A percentile compares a stretch with the other conserved stretches of the same genome.
Conservation (phyloP, 2,113 vertebrate genomes). For the Sander lucioperca region DNA sequence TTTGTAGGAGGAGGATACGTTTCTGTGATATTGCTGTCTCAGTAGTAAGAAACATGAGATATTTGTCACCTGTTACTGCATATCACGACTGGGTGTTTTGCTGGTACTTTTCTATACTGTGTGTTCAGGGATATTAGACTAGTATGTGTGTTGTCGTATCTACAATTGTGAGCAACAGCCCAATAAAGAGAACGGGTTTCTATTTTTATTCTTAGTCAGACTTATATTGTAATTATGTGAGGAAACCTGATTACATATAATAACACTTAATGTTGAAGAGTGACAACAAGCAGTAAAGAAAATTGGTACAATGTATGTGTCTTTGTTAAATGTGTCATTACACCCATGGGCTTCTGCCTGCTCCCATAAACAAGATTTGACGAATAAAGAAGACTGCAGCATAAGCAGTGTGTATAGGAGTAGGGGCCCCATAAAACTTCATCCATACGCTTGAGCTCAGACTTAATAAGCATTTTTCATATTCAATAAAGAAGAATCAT, state of each 20-base stretch:
- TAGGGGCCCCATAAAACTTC: not conserved
- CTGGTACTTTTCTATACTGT: not conserved
- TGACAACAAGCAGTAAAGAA: not conserved
- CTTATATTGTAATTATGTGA: not conserved
- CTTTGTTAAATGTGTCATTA: not conserved
- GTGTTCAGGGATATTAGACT: not conserved
- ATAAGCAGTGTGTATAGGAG: not conserved
- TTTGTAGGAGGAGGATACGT: not conserved
- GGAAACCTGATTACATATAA: not conserved
- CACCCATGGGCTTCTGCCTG: not conserved
- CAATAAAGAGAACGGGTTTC: not conserved
- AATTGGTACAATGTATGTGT: not conserved
- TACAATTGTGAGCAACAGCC: not conserved
- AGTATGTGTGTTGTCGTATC: not conserved
- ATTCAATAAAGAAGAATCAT: not conserved
- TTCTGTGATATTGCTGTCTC: conserved; percentile 5
- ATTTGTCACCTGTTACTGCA: conserved; percentile 33
- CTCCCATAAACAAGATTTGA: not conserved
- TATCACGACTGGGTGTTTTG: not conserved
- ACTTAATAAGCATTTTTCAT: not conserved
- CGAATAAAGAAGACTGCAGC: not conserved
- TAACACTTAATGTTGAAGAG: not conserved
- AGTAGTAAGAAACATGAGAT: conserved; percentile 10
- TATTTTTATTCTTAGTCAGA: not conserved
- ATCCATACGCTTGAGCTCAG: not conserved